Evolutionary conservation across 2,888 invertebrate species (phyloP), one percentile per base, ranked within the genome.

Genomic region (Mesopsocus fuscifrons): DNA sequence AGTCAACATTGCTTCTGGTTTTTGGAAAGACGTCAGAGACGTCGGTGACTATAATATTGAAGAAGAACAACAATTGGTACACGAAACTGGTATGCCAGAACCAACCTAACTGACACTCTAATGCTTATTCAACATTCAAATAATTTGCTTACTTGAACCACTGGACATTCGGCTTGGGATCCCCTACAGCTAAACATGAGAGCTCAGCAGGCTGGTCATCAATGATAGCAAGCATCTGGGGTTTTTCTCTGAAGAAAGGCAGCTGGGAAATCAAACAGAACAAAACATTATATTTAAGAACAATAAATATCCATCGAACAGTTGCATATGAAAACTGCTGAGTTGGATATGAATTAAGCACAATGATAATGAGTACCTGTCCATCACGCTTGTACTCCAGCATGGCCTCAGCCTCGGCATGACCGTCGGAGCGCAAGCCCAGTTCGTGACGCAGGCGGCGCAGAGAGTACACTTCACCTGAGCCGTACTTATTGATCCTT

Each of bases 191-290:
- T 51, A 75, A 72, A 58, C 89, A 91, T 15, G 74, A 72, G 15
- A 94, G 65, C 47, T 78, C 74, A 1, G 81, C 74, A 3, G 75
- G 72, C 54, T 80, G 76, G 32, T 80, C 81, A 49, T 85, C 84
- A 20, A 77, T 68, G 53, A 88, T 78, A 6, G 91, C 84, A 11
- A 77, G 68, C 16, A 83, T 71, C 57, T 82, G 80, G 0, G 95
- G 87, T 53, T 94, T 94, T 57, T 89, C 89, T 41, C 89, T 70
- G 65, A 97, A 85, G 69, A 92, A 91, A 3, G 94, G 92, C 15
- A 76, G 65, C 47, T 79, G 74, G 34, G 6, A 32, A 16, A 44
- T n/a, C n/a, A n/a, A n/a, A n/a, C n/a, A n/a, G n/a, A n/a, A n/a
- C n/a, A 45, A 32, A 42, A 38, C 18, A 23, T 31, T 30, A 26